These are phyloP conservation scores for Sebastes matsubarae DNA, from an alignment of 2,797 vertebrate species.

Conservation along the genomic window DNA sequence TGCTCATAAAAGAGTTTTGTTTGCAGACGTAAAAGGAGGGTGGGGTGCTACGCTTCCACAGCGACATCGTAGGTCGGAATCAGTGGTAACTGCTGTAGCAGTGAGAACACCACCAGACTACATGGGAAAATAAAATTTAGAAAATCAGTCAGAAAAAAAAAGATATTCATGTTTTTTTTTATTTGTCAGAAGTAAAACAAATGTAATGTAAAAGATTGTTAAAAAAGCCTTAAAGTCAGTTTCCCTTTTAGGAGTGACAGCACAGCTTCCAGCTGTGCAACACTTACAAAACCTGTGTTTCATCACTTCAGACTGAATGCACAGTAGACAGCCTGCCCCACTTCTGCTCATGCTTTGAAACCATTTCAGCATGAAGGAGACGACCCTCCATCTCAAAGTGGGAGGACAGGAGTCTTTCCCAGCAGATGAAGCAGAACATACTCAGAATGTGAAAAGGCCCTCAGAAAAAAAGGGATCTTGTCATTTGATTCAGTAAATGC, in stretches of 20 bases:
- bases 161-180: neutral
- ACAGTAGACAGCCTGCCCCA: slow-evolving; percentile 9
- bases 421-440: neutral
- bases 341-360: slow-evolving; percentile 16
- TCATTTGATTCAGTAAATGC: neutral
- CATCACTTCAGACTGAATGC: slow-evolving; percentile 22
- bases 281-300: slow-evolving; percentile 13
- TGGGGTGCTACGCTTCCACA: rapidly evolving
- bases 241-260: neutral
- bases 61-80: too few species aligned
- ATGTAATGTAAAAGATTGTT: neutral
- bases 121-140: neutral
- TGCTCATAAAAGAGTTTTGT: neutral
- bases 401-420: slow-evolving; percentile 16
- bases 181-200: neutral
- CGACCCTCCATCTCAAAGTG: slow-evolving; percentile 9
- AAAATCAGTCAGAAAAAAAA: neutral
- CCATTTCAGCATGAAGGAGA: neutral
- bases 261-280: slow-evolving; percentile 17
- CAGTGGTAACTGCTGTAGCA: too few species aligned
- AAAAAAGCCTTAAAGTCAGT: neutral
- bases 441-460: neutral
- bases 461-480: neutral
- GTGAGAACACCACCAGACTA: too few species aligned
- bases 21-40: too few species aligned